Conservation (phyloP, 1,140 invertebrate species). For the Triops longicaudatus region DNA sequence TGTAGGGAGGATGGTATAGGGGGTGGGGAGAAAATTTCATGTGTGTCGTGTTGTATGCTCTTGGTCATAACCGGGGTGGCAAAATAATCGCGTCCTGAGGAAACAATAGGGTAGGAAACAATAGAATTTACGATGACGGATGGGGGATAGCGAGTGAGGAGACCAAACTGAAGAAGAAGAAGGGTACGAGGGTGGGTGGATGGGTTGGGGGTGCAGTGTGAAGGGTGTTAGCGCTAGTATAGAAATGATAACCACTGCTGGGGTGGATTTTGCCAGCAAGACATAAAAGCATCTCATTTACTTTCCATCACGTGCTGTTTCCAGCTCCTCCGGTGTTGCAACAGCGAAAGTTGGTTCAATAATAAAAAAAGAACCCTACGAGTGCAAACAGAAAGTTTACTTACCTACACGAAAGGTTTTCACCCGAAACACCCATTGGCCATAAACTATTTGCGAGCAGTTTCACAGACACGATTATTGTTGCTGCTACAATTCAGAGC, state of each 20-base stretch:
- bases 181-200: no score
- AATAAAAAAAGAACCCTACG: neutral
- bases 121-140: slow-evolving; percentile 15
- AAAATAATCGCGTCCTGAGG: slow-evolving; percentile 1
- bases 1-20: neutral
- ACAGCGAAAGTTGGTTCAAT: neutral
- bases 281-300: neutral
- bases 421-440: neutral
- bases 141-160: neutral
- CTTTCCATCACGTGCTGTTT: neutral
- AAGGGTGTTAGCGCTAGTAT: neutral
- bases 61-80: neutral
- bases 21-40: neutral
- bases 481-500: neutral
- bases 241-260: slow-evolving; percentile 1
- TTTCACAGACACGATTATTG: neutral
- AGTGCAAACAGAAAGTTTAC: neutral
- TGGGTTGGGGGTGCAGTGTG: no score
- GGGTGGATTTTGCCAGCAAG: neutral
- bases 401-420: neutral
- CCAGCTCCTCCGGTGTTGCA: neutral
- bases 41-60: neutral
- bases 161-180: neutral
- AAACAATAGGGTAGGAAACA: slow-evolving; percentile 10
- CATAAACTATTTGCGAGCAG: neutral